Conservation (phyloP, 2,888 invertebrate genomes). For the Tenthredo scrophulariae region DNA sequence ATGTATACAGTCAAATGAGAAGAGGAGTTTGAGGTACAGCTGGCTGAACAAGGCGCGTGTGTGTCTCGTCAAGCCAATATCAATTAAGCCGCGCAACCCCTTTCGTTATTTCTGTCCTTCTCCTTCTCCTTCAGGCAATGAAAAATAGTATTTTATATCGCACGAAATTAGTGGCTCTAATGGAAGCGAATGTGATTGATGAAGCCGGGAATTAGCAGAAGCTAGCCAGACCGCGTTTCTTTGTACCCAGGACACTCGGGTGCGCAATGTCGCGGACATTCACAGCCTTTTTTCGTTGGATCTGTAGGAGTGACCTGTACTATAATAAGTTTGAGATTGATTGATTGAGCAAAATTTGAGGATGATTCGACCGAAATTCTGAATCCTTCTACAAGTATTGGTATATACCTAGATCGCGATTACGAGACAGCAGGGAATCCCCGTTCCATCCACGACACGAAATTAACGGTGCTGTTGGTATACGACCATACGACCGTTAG, state of each 20-base stretch:
- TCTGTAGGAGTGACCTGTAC: neutral
- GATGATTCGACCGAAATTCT: neutral
- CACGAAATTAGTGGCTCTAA: constrained; percentile 63
- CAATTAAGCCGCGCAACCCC: neutral
- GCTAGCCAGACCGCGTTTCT: constrained; percentile 58
- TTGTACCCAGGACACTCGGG: constrained; percentile 56
- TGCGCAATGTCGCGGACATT: neutral
- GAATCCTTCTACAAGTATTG: neutral
- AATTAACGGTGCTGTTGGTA: neutral
- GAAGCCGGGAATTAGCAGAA: constrained; percentile 62
- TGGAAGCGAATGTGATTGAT: constrained; percentile 64
- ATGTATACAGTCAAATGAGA: neutral
- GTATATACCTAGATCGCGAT: neutral
- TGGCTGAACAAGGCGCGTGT: neutral
- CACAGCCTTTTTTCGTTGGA: neutral
- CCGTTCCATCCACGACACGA: neutral
- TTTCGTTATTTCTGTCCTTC: neutral
- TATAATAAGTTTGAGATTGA: neutral
- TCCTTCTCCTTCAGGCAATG: constrained; percentile 54
- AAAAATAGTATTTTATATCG: constrained; percentile 59
- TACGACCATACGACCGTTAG: neutral
- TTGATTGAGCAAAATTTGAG: neutral
- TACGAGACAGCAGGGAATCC: neutral
- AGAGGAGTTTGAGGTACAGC: neutral
- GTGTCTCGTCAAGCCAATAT: neutral